A percentile compares a stretch with the other conserved stretches of the same genome.
Evolutionary conservation across 2,888 invertebrate species (phyloP).

Genomic region (Cerastis rubricosa): DNA sequence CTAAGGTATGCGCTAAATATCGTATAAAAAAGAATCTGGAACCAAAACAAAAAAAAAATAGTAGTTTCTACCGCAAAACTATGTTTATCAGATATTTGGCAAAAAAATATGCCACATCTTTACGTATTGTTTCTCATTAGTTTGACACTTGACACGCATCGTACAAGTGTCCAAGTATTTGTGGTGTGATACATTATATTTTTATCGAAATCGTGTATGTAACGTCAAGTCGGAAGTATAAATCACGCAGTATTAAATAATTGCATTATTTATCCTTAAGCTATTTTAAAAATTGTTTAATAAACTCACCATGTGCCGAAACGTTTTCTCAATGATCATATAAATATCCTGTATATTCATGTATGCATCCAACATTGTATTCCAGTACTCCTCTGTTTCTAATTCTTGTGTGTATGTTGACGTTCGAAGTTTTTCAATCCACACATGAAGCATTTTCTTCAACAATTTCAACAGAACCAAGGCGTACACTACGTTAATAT

Average conservation of each 20-base stretch:
- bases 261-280: neutral
- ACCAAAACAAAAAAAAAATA: neutral
- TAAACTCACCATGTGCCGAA: neutral
- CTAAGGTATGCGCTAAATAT: constrained; percentile 7
- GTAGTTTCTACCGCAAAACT: neutral
- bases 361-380: constrained; percentile 1
- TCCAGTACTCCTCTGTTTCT: neutral
- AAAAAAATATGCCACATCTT: neutral
- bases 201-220: neutral
- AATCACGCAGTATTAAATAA: neutral
- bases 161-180: neutral
- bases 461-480: constrained; percentile 13
- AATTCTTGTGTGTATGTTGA: neutral
- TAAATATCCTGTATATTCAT: constrained; percentile 10
- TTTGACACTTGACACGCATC: neutral
- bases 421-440: neutral
- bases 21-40: constrained; percentile 24
- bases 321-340: constrained; percentile 6
- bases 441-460: constrained; percentile 7
- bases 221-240: neutral
- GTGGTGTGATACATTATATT: neutral
- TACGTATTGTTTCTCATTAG: neutral
- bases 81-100: neutral
- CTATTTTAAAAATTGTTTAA: neutral
- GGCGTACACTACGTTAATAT: constrained; percentile 15